Evolutionary conservation across 2,113 vertebrate species (phyloP), one percentile per base, ranked within the genome.

Genomic region (Ellobius talpinus): DNA sequence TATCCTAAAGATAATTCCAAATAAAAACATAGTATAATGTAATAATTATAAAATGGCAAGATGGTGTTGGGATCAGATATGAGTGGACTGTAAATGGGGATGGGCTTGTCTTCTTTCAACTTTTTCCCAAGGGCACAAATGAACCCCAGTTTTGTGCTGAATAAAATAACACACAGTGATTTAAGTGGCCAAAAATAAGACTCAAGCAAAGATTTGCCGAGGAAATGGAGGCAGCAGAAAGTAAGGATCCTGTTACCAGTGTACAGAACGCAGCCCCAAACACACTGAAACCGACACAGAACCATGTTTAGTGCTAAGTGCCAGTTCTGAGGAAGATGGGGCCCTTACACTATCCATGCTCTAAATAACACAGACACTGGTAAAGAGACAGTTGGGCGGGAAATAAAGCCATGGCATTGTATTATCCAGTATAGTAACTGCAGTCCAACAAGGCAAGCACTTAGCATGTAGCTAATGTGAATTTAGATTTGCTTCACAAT

Each of bases 201-300:
- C 13, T 26, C 61, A 10, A 23, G 45, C 39, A 86, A 91, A 94
- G 68, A 90, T 88, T 86, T 88, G 36, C 45, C 42, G 92, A 79
- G 90, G 26, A 97, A 73, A 68, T 91, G 47, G 50, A 92, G 92
- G 33, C n/a, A 78, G 55, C 36, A 91, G 77, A 47, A 95, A 93
- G 24, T 42, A 90, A 68, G n/a, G 4, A 33, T 70, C 31, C 74
- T 91, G 7, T 77, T 74, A 29, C 5, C n/a, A 52, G 8, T 87
- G 19, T 68, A 29, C 90, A 33, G 24, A 65, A 89, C 52, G 78
- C 21, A 58, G n/a, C 85, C 42, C 55, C 33, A 88, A 94, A 86
- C 26, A 2, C 65, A 65, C 0, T 87, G 55, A 89, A 65, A 70
- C 14, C 66, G 45, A 87, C 73, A 33, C 19, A 68, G 39, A 74